Base-by-base conservation (phyloP, 2,888 invertebrate genomes). In the Limenitis camilla region DNA sequence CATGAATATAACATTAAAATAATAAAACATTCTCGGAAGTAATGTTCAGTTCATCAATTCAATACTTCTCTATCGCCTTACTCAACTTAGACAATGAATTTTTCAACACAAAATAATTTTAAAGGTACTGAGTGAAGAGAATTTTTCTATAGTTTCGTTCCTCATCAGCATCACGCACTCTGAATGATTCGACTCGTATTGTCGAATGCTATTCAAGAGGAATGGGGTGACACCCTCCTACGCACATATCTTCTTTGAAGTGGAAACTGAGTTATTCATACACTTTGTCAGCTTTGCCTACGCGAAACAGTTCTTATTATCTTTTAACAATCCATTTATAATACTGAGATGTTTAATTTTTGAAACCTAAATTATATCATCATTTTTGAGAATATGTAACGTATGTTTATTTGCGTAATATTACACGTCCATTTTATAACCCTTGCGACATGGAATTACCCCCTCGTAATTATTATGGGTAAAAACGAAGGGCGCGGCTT, bases 141-240 rank as follows among this genome's bases (percentile, higher is more conserved):
- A 29, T 9, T 71, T 69, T 60, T 61, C 58, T 60, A 62, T 62
- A 62, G 53, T 66, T 65, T 70, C 65, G 66, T 39, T 35, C 63
- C 63, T 59, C 60, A 61, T 68, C 66, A 65, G 65, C 60, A 66
- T 67, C 73, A 72, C 69, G 69, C 72, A 69, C 69, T 72, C 66
- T 71, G 73, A 77, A 79, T 77, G 78, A 72, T 66, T 71, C 69
- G 71, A 68, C 75, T 76, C 71, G 61, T 65, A 60, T 65, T 62
- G 69, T 67, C 74, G 64, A 77, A 79, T 81, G 77, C 82, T 77
- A 68, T 75, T 68, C 65, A 73, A 53, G 69, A 71, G 67, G 65
- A 75, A 76, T 76, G 71, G 84, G 83, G 79, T 79, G 82, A 74
- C 78, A 81, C 81, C 83, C 82, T 79, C 81, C 81, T 67, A 81